phyloP scores from a whole-genome alignment of 2,888 invertebrate genomes.

The Nymphalis urticae region DNA sequence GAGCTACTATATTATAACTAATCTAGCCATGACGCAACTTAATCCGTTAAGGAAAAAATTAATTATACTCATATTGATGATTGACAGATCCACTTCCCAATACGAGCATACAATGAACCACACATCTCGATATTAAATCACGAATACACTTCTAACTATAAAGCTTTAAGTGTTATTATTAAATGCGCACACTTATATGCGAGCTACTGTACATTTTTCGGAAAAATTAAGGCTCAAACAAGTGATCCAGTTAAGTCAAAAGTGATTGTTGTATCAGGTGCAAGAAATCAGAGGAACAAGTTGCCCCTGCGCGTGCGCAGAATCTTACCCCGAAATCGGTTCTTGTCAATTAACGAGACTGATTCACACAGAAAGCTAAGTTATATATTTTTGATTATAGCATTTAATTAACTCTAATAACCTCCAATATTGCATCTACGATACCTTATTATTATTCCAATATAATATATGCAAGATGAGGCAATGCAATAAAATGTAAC shows the following conservation, averaged over 20 bases:
- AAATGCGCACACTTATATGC: slow-evolving; percentile 3
- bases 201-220: slow-evolving; percentile 22
- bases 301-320: slow-evolving; percentile 41
- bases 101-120: slow-evolving; percentile 15
- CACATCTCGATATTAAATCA: neutral
- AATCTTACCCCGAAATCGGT: slow-evolving; percentile 26
- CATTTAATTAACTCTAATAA: neutral
- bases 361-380: neutral
- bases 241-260: slow-evolving; percentile 62
- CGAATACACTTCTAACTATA: slow-evolving; percentile 10
- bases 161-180: slow-evolving; percentile 5
- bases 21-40: slow-evolving; percentile 37
- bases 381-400: neutral
- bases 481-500: no score
- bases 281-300: slow-evolving; percentile 52
- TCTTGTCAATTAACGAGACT: slow-evolving; percentile 18
- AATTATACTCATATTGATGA: slow-evolving; percentile 48
- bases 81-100: slow-evolving; percentile 55
- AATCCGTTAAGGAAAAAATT: slow-evolving; percentile 47
- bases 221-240: slow-evolving; percentile 37
- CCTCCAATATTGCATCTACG: neutral
- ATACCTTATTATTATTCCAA: neutral
- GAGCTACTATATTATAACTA: slow-evolving; percentile 13
- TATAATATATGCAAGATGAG: neutral
- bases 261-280: slow-evolving; percentile 57